phyloP scores from a whole-genome alignment of 2,113 vertebrate genomes.

The Sphaerodactylus townsendi region DNA sequence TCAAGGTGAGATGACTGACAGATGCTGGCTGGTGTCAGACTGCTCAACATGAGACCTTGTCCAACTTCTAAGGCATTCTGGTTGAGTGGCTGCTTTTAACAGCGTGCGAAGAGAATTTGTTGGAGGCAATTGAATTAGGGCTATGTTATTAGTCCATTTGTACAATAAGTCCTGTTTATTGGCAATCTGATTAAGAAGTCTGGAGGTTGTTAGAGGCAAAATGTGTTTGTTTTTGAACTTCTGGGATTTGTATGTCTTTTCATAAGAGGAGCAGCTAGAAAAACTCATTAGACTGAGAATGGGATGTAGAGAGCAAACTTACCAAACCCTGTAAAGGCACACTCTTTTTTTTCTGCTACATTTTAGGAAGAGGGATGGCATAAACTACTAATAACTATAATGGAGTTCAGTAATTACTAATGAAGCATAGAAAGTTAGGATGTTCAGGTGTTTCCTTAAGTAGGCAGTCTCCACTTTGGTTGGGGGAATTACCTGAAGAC shows the following conservation, averaged over 20 bases:
- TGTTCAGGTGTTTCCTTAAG: too few relatives aligned
- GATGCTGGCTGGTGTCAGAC: slow-evolving; percentile 38
- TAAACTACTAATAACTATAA: background rate
- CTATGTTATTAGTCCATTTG: slow-evolving; percentile 71
- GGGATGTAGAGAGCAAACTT: background rate
- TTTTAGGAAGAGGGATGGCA: background rate
- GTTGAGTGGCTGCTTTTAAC: slow-evolving; percentile 67
- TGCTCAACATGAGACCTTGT: slow-evolving; percentile 24
- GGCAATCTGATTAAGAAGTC: slow-evolving; percentile 67
- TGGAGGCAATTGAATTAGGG: slow-evolving; percentile 72
- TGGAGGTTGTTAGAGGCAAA: slow-evolving; percentile 65
- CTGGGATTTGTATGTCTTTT: slow-evolving; percentile 40
- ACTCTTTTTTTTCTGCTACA: background rate
- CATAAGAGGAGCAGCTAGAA: background rate
- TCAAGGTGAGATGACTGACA: slow-evolving; percentile 27
- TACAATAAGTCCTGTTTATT: slow-evolving; percentile 70
- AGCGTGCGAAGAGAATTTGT: slow-evolving; percentile 63
- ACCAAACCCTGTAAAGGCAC: background rate
- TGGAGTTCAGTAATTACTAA: background rate
- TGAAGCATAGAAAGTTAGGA: background rate
- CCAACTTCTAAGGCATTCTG: slow-evolving; percentile 56
- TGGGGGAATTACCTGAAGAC: too few relatives aligned
- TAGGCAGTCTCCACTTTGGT: too few relatives aligned
- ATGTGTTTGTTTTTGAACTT: slow-evolving; percentile 49
- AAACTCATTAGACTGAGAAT: background rate